Evolutionary conservation across 2,888 invertebrate genomes (phyloP).

Genomic region (Morpho achilles): DNA sequence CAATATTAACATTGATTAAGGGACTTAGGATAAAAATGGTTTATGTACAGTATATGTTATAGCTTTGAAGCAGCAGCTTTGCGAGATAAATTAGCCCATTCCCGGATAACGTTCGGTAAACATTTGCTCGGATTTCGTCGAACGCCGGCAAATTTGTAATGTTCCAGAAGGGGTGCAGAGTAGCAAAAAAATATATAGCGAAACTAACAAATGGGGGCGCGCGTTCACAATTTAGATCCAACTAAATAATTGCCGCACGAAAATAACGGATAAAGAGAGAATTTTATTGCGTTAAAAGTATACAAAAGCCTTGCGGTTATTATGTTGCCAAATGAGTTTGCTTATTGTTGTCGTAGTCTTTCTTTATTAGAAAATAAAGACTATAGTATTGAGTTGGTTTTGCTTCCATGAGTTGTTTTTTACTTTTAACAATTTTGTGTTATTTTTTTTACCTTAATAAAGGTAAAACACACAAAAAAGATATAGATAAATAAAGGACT

Average conservation of each 20-base stretch:
- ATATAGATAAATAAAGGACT: too few species aligned
- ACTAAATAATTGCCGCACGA: constrained; percentile 18
- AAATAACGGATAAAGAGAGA: constrained; percentile 11
- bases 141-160: constrained; percentile 21
- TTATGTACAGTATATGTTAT: constrained; percentile 6
- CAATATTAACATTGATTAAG: too few species aligned
- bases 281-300: constrained; percentile 16
- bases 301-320: constrained; percentile 15
- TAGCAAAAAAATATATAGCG: constrained; percentile 7
- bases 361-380: constrained; percentile 11
- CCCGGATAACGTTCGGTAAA: constrained; percentile 26
- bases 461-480: too few species aligned
- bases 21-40: background rate
- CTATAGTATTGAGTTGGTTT: too few species aligned
- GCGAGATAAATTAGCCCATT: constrained; percentile 27
- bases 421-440: too few species aligned
- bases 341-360: constrained; percentile 8
- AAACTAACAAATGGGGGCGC: constrained; percentile 15
- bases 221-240: constrained; percentile 16
- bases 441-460: too few species aligned
- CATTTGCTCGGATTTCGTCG: constrained; percentile 26
- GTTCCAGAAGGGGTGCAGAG: constrained; percentile 13
- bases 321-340: constrained; percentile 13
- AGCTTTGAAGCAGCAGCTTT: constrained; percentile 19
- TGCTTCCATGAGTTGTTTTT: background rate